phyloP scores from a whole-genome alignment of 2,888 invertebrate species.

The Graphium colonna region DNA sequence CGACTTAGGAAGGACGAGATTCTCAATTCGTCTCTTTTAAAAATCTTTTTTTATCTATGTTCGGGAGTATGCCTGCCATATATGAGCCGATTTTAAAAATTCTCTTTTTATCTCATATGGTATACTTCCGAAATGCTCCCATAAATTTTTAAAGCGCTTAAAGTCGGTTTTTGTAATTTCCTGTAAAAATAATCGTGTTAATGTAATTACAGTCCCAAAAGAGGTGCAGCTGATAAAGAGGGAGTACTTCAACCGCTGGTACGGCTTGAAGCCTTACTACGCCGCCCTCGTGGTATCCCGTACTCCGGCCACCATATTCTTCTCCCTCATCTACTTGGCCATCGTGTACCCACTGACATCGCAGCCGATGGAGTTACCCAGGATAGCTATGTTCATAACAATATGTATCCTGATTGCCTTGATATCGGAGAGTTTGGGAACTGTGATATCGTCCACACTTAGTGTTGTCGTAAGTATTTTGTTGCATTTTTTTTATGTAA shows the following conservation, averaged over 20 bases:
- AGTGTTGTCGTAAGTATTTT: constrained; percentile 86
- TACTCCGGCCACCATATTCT: constrained; percentile 85
- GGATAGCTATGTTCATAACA: constrained; percentile 84
- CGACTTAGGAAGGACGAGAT: too few species aligned
- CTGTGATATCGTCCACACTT: constrained; percentile 86
- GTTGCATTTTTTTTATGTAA: too few species aligned
- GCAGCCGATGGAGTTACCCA: constrained; percentile 85
- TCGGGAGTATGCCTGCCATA: too few species aligned
- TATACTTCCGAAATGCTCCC: too few species aligned
- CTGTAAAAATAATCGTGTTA: too few species aligned
- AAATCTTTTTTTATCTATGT: too few species aligned
- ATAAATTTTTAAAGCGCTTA: too few species aligned
- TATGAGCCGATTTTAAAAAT: too few species aligned
- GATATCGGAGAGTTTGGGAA: constrained; percentile 89
- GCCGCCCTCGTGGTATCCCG: constrained; percentile 86
- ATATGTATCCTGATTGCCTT: constrained; percentile 86
- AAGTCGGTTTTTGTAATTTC: too few species aligned
- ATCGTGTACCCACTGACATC: constrained; percentile 87
- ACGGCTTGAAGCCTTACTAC: constrained; percentile 88
- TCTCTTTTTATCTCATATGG: too few species aligned
- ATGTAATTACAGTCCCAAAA: constrained; percentile 82
- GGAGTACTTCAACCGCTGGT: constrained; percentile 93
- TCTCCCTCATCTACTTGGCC: constrained; percentile 83
- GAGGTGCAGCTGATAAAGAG: constrained; percentile 88
- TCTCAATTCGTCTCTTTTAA: too few species aligned